Base-by-base conservation (phyloP, 1,140 invertebrate species). In the Ostrea edulis region DNA sequence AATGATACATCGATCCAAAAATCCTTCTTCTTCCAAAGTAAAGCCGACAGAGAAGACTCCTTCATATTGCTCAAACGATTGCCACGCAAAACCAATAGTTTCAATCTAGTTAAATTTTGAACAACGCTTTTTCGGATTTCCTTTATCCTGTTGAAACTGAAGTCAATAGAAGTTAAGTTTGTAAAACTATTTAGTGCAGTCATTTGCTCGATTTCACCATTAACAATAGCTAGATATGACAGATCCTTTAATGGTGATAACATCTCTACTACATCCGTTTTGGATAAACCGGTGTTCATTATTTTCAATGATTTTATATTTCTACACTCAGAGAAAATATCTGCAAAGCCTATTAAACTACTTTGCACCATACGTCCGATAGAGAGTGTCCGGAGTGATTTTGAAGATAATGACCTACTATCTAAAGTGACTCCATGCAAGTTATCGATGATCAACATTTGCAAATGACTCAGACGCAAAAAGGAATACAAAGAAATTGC, bases 131-230 rank as follows among this genome's bases (percentile, higher is more conserved):
- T n/a, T 51, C 68, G 22, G 9, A 83, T 44, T 9, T 82, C 17
- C 4, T 29, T 25, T 51, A 89, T 86, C 14, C n/a, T 1, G 53
- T 88, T 88, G n/a, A 62, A 8, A 12, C 81, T 68, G 14, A 89
- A 29, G n/a, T 84, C 82, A 8, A 89, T n/a, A 9, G 51, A 44
- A 20, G 17, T 5, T 51, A 86, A 77, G 11, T 12, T 20, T 52
- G 82, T n/a, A 52, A 83, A 22, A 83, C 20, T 52, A 25, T 51
- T 83, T 14, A 77, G 29, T 14, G 22, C 12, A 2, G 25, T 25
- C 14, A 77, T 35, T 25, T 77, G 12, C 2, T 77, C 11, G 1
- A 77, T 4, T 11, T 77, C 29, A 29, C 68, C 2, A 35, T 77
- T 29, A 29, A 77, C 2, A 14, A 77, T 35, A 77, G 68, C 8